Evolutionary conservation across 2,888 invertebrate genomes (phyloP).

Genomic region (Harpalus rufipes): DNA sequence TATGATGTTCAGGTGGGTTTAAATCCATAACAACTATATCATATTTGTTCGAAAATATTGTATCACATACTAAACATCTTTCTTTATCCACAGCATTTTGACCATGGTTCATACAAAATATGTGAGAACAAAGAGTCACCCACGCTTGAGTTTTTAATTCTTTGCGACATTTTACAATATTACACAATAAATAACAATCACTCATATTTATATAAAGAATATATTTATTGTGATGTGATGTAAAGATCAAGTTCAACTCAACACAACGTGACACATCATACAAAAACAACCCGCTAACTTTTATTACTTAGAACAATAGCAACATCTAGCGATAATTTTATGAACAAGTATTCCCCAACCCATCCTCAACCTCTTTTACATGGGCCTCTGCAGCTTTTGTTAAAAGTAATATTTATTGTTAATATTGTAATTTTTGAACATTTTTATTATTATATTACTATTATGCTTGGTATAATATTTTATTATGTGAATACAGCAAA

Average conservation of each 20-base stretch:
- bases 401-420: too few species aligned
- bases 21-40: conserved; percentile 75
- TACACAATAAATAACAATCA: conserved; percentile 74
- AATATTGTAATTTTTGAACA: too few species aligned
- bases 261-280: background rate
- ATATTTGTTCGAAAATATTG: conserved; percentile 72
- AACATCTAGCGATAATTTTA: conserved; percentile 9
- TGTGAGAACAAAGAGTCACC: conserved; percentile 73
- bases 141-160: conserved; percentile 73
- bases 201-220: conserved; percentile 64
- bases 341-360: too few species aligned
- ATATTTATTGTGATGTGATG: background rate
- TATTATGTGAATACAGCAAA: too few species aligned
- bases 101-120: conserved; percentile 72
- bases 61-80: conserved; percentile 72
- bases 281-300: background rate
- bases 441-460: too few species aligned
- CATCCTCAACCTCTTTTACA: too few species aligned
- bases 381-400: too few species aligned
- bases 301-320: background rate
- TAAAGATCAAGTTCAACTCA: too few species aligned
- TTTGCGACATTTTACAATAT: conserved; percentile 75
- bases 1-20: conserved; percentile 76
- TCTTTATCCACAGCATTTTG: conserved; percentile 60
- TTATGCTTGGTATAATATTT: too few species aligned